Evolutionary conservation across 2,888 invertebrate genomes (phyloP).

Genomic region (Hipparchia semele): DNA sequence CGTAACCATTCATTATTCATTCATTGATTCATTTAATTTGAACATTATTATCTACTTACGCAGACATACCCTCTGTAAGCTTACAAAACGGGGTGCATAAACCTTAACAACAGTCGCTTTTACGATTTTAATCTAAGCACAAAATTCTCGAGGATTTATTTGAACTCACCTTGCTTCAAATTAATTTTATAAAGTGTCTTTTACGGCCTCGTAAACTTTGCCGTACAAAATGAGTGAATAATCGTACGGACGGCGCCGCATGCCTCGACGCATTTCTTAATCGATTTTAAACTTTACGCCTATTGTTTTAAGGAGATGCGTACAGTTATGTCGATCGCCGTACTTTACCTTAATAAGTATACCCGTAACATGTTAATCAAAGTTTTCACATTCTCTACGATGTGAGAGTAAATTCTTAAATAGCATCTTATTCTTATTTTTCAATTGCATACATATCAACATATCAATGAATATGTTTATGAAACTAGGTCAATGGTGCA

Average conservation of each 20-base stretch:
- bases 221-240: conserved; percentile 41
- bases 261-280: neutral
- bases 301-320: neutral
- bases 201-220: conserved; percentile 52
- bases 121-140: conserved; percentile 66
- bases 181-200: conserved; percentile 67
- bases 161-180: conserved; percentile 47
- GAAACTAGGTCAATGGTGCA: no score
- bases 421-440: neutral
- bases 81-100: conserved; percentile 49
- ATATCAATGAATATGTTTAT: no score
- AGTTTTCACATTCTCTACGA: conserved; percentile 22
- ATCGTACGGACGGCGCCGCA: conserved; percentile 33
- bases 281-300: neutral
- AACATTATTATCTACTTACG: neutral
- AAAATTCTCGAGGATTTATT: conserved; percentile 49
- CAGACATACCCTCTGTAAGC: conserved; percentile 10
- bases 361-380: conserved; percentile 23
- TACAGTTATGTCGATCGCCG: neutral
- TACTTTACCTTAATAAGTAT: conserved; percentile 22
- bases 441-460: neutral
- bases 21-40: no score
- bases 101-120: conserved; percentile 58
- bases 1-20: no score
- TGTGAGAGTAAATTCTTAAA: neutral